A percentile compares a stretch with the other conserved stretches of the same genome.
Evolutionary conservation across 2,113 vertebrate species (phyloP).

Genomic region (Pomatorhinus ruficollis): DNA sequence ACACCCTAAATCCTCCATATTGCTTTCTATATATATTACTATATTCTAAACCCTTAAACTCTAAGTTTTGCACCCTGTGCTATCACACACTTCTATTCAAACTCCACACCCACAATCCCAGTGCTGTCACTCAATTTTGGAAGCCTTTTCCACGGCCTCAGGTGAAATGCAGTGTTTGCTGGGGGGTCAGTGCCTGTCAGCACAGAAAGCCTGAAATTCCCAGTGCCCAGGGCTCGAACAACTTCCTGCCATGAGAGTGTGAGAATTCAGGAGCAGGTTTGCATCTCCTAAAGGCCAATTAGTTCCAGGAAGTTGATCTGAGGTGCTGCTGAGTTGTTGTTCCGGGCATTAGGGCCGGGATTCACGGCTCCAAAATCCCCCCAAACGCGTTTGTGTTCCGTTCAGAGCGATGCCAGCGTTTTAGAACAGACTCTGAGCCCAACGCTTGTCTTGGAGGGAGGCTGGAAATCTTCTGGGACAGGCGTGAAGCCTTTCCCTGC

Average conservation of each 20-base stretch:
- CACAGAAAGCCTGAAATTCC: too few relatives aligned
- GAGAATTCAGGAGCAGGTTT: not conserved
- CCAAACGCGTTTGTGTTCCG: accelerated
- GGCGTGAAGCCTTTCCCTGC: not conserved
- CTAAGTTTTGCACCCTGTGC: too few relatives aligned
- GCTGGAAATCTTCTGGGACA: not conserved
- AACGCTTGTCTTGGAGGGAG: not conserved
- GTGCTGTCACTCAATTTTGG: too few relatives aligned
- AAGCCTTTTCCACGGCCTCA: too few relatives aligned
- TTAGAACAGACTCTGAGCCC: not conserved
- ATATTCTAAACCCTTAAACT: too few relatives aligned
- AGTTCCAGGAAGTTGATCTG: not conserved
- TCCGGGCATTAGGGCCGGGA: not conserved
- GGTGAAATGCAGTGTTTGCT: too few relatives aligned
- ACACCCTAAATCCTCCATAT: too few relatives aligned
- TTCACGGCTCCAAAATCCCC: not conserved
- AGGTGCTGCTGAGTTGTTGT: not conserved
- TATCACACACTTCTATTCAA: too few relatives aligned
- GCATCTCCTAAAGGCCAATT: not conserved
- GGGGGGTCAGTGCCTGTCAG: too few relatives aligned
- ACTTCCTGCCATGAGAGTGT: accelerated
- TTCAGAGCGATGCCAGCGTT: not conserved
- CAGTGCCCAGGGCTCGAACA: too few relatives aligned
- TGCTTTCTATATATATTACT: too few relatives aligned
- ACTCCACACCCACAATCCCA: too few relatives aligned